Conservation (phyloP, 2,113 vertebrate species). For the Tachuris rubrigastra region DNA sequence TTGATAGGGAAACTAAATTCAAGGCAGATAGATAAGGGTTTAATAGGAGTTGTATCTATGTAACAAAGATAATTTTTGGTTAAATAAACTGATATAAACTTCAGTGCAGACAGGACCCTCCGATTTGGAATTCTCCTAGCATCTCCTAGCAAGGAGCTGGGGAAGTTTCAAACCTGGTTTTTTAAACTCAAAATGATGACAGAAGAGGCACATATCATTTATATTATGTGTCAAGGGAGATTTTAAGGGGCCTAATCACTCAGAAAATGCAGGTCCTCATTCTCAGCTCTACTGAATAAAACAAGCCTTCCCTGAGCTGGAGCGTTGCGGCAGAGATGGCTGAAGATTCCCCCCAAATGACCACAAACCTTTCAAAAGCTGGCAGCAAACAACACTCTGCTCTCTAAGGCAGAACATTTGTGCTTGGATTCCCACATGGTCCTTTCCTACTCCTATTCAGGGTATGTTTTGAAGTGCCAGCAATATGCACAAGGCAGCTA, state of each 20-base stretch:
- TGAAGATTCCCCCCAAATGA: not conserved
- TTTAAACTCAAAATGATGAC: not conserved
- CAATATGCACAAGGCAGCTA: conserved; percentile 6
- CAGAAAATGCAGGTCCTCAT: not conserved
- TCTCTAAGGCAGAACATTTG: not conserved
- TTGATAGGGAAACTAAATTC: not conserved
- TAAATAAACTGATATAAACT: not conserved
- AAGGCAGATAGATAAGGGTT: not conserved
- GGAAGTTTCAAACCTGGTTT: not conserved
- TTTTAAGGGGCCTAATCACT: conserved; percentile 5
- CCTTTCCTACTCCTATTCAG: not conserved
- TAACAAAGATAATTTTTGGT: not conserved
- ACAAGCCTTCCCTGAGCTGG: not conserved
- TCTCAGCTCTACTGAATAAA: not conserved
- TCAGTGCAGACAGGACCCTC: not conserved
- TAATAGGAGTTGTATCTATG: not conserved
- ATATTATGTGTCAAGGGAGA: not conserved
- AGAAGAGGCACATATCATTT: not conserved
- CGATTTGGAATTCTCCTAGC: not conserved
- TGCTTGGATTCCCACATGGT: not conserved
- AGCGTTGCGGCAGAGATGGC: accelerated
- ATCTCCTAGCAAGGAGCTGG: not conserved
- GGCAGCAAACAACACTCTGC: not conserved
- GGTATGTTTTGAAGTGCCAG: not conserved
- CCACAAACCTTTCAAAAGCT: conserved; percentile 16